Conservation (phyloP, 1,140 invertebrate species). For the Pseudomyrmex cubaensis region DNA sequence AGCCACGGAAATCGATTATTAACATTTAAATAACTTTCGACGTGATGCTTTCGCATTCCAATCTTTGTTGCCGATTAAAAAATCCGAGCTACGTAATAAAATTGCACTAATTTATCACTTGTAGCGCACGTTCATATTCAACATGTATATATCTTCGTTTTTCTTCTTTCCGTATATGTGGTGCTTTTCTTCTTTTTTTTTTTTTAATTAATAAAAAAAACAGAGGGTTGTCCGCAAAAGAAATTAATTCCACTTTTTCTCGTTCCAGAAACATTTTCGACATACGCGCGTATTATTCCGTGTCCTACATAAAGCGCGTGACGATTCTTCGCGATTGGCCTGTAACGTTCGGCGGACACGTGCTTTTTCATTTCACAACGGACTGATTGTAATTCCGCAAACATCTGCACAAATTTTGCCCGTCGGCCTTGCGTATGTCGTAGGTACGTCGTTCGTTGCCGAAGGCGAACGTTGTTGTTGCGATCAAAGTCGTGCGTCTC, state of each 20-base stretch:
- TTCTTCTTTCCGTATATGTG: background rate
- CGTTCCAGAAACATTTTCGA: conserved; percentile 15
- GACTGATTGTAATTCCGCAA: conserved; percentile 49
- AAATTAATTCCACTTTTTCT: conserved; percentile 30
- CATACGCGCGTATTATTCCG: conserved; percentile 19
- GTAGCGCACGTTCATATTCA: background rate
- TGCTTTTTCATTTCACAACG: conserved; percentile 46
- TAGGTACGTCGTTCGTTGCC: background rate
- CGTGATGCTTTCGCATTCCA: background rate
- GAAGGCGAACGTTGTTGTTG: conserved; percentile 22
- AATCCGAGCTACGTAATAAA: no score
- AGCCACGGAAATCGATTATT: conserved; percentile 8
- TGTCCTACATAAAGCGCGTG: conserved; percentile 42
- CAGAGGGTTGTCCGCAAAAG: no score
- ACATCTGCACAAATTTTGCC: conserved; percentile 54
- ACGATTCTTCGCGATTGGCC: conserved; percentile 36
- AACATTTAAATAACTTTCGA: background rate
- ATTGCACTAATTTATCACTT: no score
- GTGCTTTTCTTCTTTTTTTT: conserved; percentile 2
- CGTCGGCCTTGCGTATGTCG: conserved; percentile 26
- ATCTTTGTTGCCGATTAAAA: background rate
- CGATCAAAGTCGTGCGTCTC: background rate
- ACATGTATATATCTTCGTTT: background rate
- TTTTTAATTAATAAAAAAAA: background rate
- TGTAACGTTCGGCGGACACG: conserved; percentile 51